Percentiles rank a stretch among this genome's conserved stretches.
Evolutionary conservation across 1,140 invertebrate genomes (phyloP).

Genomic region (Trigoniulus corallinus): DNA sequence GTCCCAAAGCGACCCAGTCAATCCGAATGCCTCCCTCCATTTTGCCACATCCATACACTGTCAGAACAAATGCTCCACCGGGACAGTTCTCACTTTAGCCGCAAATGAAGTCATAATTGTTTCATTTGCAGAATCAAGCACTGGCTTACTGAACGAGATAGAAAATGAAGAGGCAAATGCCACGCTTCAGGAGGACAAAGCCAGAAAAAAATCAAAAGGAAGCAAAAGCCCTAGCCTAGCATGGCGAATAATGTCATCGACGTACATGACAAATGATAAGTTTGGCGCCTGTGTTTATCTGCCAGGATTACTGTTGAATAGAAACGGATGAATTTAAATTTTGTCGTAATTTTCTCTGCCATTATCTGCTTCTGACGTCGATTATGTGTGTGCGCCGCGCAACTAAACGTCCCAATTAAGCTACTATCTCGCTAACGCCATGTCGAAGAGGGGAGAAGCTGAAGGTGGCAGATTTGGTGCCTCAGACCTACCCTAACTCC

Average conservation of each 20-base stretch:
- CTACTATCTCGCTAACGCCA: no score
- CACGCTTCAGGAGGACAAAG: neutral
- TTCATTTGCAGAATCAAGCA: neutral
- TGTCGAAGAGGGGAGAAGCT: no score
- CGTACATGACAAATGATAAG: neutral
- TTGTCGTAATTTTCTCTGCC: neutral
- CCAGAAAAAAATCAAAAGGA: neutral
- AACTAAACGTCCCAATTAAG: neutral
- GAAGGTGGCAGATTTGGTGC: no score
- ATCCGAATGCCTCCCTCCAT: no score
- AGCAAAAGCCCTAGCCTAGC: neutral
- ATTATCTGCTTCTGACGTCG: neutral
- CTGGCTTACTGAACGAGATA: neutral
- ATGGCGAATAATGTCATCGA: neutral
- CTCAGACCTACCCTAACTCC: no score
- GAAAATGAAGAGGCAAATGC: no score
- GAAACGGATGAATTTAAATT: neutral
- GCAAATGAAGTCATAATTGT: neutral
- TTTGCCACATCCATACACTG: no score
- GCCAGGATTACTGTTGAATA: neutral
- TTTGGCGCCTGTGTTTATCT: neutral
- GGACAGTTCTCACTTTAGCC: no score
- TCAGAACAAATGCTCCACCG: no score
- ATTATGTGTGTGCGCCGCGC: no score
- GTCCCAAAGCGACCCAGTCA: no score